Base-by-base conservation (phyloP, 1,140 invertebrate species). In the Pantala flavescens region DNA sequence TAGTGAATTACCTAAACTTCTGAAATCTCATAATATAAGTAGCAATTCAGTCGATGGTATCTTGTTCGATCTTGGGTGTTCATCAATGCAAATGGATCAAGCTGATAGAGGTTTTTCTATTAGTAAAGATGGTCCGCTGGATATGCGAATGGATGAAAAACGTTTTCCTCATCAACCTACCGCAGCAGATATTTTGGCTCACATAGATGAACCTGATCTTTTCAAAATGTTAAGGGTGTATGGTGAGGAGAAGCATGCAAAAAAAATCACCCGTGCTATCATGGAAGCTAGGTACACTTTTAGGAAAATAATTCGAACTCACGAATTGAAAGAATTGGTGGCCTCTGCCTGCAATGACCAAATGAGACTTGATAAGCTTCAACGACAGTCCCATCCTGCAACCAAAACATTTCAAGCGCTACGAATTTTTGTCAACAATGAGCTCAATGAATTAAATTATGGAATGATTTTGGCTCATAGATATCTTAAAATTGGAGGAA, bases 401-500 rank as follows among this genome's bases (percentile, higher is more conserved):
- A 97, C 94, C 3, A 96, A 95, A 87, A 90, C 94, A 0, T 98
- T 98, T 84, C 94, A 97, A 85, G 96, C 96, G 0, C 81, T 99
- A 74, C 85, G 96, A 78, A 98, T 98, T 77, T 97, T 98, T 84
- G 93, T 98, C 0, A 99, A 99, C 81, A 94, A 99, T 83, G 96
- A 99, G 85, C 82, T 98, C 0, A 98, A 98, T 83, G 96, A 98
- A 86, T 88, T 98, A 7, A 94, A 97, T 84, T 93, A 94, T 83
- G 96, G 88, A 0, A 88, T 98, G 79, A 80, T 93, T 43, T 79
- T 96, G 77, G 92, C 94, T 0, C 85, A 90, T 72, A 85, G 88
- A 76, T 93, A 91, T 80, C 84, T 99, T 23, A 92, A 92, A 84
- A 80, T 88, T 0, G 87, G 88, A 42, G 96, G 95, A 0, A 84